Evolutionary conservation across 30 jellyfish, hydroid and myxozoan genomes (phyloP).

Genomic region (Aurelia aurita): DNA sequence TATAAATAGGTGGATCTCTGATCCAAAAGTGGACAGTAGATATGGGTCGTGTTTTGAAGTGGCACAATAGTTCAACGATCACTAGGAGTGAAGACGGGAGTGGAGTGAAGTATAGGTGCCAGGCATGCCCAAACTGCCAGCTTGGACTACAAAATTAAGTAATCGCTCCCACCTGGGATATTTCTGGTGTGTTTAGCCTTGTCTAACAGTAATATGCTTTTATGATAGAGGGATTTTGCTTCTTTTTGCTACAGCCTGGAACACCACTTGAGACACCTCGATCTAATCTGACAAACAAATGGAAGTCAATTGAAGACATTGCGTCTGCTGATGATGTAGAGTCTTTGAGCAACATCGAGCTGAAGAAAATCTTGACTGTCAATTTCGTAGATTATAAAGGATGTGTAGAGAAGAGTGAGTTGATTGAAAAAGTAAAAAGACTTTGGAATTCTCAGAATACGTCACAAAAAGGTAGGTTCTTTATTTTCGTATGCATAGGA

Average conservation of each 20-base stretch:
- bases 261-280: constrained; percentile 9
- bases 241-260: constrained; percentile 53
- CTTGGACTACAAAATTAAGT: no score
- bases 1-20: no score
- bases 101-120: no score
- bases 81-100: no score
- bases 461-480: background rate
- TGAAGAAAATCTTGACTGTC: constrained; percentile 86
- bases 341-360: constrained; percentile 62
- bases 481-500: no score
- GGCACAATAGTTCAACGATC: no score
- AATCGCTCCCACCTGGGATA: no score
- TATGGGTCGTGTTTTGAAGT: no score
- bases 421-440: constrained; percentile 86
- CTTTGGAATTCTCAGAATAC: constrained; percentile 68
- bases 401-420: constrained; percentile 88
- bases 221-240: background rate
- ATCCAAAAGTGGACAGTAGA: no score
- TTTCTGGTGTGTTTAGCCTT: no score
- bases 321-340: constrained; percentile 69
- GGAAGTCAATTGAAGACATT: constrained; percentile 90
- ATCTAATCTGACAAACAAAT: constrained; percentile 10
- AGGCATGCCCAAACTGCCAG: no score
- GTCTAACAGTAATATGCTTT: no score
- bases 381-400: constrained; percentile 92